A percentile compares a stretch with the other conserved stretches of the same genome.
phyloP scores from a whole-genome alignment of 2,113 vertebrate species.

The Donacobius atricapilla region DNA sequence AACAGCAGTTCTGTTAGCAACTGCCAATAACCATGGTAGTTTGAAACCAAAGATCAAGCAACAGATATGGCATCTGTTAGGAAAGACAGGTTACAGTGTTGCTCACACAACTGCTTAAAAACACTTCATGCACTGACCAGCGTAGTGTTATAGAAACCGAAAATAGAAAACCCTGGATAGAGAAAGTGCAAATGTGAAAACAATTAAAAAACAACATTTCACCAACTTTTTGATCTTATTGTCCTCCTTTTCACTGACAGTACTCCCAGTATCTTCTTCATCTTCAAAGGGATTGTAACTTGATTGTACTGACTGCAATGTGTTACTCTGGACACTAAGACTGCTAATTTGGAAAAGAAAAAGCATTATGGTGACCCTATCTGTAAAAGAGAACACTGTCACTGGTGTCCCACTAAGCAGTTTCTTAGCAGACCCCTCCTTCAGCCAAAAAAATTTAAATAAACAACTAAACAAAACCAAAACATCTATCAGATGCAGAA shows the following conservation, averaged over 20 bases:
- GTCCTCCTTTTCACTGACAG: conserved; percentile 89
- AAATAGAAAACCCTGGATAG: conserved; percentile 54
- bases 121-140: conserved; percentile 51
- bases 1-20: conserved; percentile 37
- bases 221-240: conserved; percentile 95
- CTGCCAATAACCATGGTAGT: not conserved
- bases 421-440: conserved; percentile 25
- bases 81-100: conserved; percentile 20
- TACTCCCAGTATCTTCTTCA: conserved; percentile 86
- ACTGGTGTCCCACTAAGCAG: not conserved
- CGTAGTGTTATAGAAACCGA: not conserved
- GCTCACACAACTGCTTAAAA: not conserved
- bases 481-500: not conserved
- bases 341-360: conserved; percentile 86
- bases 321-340: conserved; percentile 85
- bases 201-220: conserved; percentile 73
- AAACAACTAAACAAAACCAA: not conserved
- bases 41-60: conserved; percentile 23
- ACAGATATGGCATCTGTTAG: conserved; percentile 12
- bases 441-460: not conserved
- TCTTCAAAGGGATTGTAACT: conserved; percentile 96
- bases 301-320: conserved; percentile 79
- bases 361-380: conserved; percentile 74
- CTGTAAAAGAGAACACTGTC: not conserved
- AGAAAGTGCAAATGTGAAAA: conserved; percentile 50